Conservation (phyloP, 2,888 invertebrate genomes). For the Pollenia griseotomentosa region DNA sequence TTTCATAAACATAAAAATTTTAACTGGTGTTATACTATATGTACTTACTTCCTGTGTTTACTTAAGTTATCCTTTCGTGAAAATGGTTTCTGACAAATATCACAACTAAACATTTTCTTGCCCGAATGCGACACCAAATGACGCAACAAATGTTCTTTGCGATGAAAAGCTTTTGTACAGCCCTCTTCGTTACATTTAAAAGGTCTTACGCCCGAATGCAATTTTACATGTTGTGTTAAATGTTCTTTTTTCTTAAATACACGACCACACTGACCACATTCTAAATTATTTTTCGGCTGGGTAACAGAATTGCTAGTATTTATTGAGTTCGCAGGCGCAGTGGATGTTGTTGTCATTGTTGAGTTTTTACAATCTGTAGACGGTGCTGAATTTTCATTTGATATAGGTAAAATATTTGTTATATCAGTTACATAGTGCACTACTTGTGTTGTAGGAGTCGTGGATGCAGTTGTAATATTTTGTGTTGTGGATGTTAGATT, state of each 20-base stretch:
- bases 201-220: constrained; percentile 88
- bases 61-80: constrained; percentile 84
- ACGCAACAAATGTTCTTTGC: constrained; percentile 88
- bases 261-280: constrained; percentile 87
- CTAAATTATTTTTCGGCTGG: constrained; percentile 74
- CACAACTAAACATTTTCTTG: constrained; percentile 88
- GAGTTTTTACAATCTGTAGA: constrained; percentile 18
- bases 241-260: constrained; percentile 89
- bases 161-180: constrained; percentile 88
- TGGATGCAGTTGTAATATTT: constrained; percentile 29
- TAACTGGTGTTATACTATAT: neutral
- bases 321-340: constrained; percentile 50
- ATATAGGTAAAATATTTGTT: constrained; percentile 41
- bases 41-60: constrained; percentile 82
- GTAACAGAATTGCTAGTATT: constrained; percentile 51
- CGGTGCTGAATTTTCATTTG: constrained; percentile 14
- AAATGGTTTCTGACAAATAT: constrained; percentile 86
- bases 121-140: constrained; percentile 89
- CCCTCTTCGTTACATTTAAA: constrained; percentile 86
- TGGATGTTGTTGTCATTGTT: constrained; percentile 17
- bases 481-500: constrained; percentile 17
- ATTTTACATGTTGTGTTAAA: constrained; percentile 88
- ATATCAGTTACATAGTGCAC: constrained; percentile 55
- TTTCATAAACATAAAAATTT: too few relatives aligned
- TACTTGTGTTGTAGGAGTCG: constrained; percentile 59